These are phyloP conservation scores for Parauchenoglanis ngamensis DNA, from an alignment of 2,797 vertebrate species.

Conservation along the genomic window DNA sequence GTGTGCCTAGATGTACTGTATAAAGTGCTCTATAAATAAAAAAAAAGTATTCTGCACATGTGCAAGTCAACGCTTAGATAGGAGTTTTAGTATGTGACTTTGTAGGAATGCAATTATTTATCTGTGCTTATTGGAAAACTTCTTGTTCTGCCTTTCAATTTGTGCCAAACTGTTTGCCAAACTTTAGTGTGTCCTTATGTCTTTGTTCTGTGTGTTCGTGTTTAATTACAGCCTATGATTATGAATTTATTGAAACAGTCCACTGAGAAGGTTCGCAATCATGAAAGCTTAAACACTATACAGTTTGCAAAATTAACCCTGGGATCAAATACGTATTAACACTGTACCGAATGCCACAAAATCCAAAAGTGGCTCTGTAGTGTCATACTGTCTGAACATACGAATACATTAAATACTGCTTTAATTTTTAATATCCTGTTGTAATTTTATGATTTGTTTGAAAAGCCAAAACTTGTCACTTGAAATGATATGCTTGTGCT, in stretches of 20 bases:
- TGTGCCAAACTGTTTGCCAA: slow-evolving; percentile 79
- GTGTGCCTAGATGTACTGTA: slow-evolving; percentile 79
- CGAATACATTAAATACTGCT: slow-evolving; percentile 16
- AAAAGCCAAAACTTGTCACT: slow-evolving; percentile 29
- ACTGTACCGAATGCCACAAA: slow-evolving; percentile 35
- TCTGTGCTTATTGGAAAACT: slow-evolving; percentile 64
- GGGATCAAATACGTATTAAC: slow-evolving; percentile 39
- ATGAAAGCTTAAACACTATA: slow-evolving; percentile 45
- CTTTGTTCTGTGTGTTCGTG: slow-evolving; percentile 54
- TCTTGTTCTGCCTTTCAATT: slow-evolving; percentile 76
- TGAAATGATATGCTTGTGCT: slow-evolving; percentile 30
- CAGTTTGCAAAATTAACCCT: slow-evolving; percentile 43
- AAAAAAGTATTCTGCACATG: slow-evolving; percentile 69
- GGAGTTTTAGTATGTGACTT: slow-evolving; percentile 69
- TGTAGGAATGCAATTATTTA: slow-evolving; percentile 69
- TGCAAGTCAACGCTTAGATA: slow-evolving; percentile 70
- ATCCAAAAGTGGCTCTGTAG: slow-evolving; percentile 30
- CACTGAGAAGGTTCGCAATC: slow-evolving; percentile 43
- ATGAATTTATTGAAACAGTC: slow-evolving; percentile 39
- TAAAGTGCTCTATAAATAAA: slow-evolving; percentile 69
- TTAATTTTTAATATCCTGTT: slow-evolving; percentile 29
- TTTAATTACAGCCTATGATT: slow-evolving; percentile 51
- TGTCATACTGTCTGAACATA: slow-evolving; percentile 26
- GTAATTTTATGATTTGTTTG: slow-evolving; percentile 35
- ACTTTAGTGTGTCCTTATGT: slow-evolving; percentile 66